phyloP scores from a whole-genome alignment of 2,888 invertebrate species.

The Orchesellides sinensis region DNA sequence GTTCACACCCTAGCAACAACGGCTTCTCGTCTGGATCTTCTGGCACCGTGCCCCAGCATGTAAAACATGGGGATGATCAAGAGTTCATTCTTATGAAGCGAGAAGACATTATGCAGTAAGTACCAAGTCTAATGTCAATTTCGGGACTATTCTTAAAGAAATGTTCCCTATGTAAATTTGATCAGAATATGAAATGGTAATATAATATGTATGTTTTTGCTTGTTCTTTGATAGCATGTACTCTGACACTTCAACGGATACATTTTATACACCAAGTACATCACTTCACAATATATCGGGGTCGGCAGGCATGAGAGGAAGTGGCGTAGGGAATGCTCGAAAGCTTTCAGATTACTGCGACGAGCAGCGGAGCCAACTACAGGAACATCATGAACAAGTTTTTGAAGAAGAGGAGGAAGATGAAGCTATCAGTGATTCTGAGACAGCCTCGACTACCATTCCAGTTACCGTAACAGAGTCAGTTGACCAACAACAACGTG shows the following conservation, averaged over 20 bases:
- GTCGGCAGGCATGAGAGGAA: background rate
- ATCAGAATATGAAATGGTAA: too few relatives aligned
- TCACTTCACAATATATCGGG: conserved; percentile 69
- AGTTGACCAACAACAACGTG: too few relatives aligned
- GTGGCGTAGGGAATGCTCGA: background rate
- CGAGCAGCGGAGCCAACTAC: background rate
- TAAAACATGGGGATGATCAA: background rate
- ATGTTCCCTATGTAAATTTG: too few relatives aligned
- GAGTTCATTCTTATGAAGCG: background rate
- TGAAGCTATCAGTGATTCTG: conserved; percentile 11
- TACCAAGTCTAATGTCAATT: too few relatives aligned
- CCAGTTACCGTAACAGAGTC: conserved; percentile 33
- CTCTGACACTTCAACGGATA: conserved; percentile 37
- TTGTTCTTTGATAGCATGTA: conserved; percentile 2
- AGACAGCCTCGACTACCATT: conserved; percentile 11
- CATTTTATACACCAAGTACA: conserved; percentile 71
- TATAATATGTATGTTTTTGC: background rate
- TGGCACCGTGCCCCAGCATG: background rate
- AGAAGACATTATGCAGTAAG: conserved; percentile 33
- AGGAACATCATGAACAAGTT: background rate
- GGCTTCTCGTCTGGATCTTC: conserved; percentile 9
- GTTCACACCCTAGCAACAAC: background rate
- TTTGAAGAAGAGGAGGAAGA: conserved; percentile 32
- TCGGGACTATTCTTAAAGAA: too few relatives aligned
- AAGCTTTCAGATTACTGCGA: conserved; percentile 7